Percentiles rank a stretch among this genome's conserved stretches.
Conservation (phyloP, 2,113 vertebrate species). For the Ceyx melanurus region DNA sequence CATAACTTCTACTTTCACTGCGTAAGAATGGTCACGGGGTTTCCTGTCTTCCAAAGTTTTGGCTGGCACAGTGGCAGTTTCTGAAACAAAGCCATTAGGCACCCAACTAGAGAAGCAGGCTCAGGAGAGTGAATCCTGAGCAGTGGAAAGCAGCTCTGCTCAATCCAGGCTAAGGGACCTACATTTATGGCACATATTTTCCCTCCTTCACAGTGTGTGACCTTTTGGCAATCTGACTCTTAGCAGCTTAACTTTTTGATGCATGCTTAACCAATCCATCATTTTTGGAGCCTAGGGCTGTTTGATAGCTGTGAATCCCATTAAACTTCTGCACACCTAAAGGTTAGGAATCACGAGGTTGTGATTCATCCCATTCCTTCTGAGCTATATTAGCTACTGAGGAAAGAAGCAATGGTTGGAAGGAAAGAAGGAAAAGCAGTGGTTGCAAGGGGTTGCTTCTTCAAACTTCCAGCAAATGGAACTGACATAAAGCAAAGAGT, state of each 20-base stretch:
- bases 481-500: background rate
- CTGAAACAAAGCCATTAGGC: background rate
- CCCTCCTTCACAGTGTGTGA: background rate
- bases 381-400: background rate
- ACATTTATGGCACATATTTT: background rate
- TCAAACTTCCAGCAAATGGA: background rate
- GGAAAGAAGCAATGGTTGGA: background rate
- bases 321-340: constrained; percentile 37
- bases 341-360: constrained; percentile 33
- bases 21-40: background rate
- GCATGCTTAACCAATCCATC: constrained; percentile 28
- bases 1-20: background rate
- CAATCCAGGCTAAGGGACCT: background rate
- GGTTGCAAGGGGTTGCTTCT: background rate
- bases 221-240: constrained; percentile 32
- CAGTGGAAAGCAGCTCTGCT: background rate
- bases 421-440: background rate
- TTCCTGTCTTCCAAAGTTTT: background rate
- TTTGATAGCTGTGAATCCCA: constrained; percentile 35
- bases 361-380: constrained; percentile 6
- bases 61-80: background rate
- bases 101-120: background rate
- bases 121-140: background rate
- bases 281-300: constrained; percentile 13
- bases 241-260: constrained; percentile 37